Evolutionary conservation across 2,113 vertebrate species (phyloP), one percentile per base, ranked within the genome.

Genomic region (Anthoscopus minutus): DNA sequence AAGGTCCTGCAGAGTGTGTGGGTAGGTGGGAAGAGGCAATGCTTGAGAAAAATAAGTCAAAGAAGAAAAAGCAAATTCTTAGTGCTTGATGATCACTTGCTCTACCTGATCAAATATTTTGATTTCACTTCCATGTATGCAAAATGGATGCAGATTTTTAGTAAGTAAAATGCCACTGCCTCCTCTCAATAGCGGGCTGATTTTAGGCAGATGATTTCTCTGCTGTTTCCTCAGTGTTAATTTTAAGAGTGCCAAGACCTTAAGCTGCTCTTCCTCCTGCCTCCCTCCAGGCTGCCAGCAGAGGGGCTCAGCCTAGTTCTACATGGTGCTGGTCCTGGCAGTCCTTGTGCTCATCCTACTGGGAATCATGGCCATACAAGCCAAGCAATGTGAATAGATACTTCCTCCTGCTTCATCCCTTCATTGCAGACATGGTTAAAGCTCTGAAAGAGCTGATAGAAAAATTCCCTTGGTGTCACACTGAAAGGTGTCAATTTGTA

Each of bases 381-480:
- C 86, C 47, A 72, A 82, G 58, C 79, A n/a, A 33, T 6, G 94
- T 95, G 79, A 96, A 94, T 94, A 93, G 48, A 79, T 56, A 40
- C 66, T 28, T 9, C 35, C 18, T 56, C 5, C 53, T 5, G 2
- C 57, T 92, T 64, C 18, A n/a, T 19, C 44, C 37, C 30, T 67
- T 80, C 7, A 1, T 21, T 50, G 30, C 13, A 89, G 38, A 30
- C 21, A 7, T 7, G 11, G 21, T 23, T 61, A 66, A 89, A 70
- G 10, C 23, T 74, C 81, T 85, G 60, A 16, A 62, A 42, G 47
- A 65, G 57, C 12, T 42, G 77, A 61, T 74, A 89, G 54, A 48
- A 78, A 71, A 74, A 66, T 10, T 61, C 70, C 51, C 25, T 38
- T 31, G 23, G 7, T 23, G 12, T 42, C 0, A 0, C 10, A 10